These are phyloP conservation scores for Andricus quercusramuli DNA, from an alignment of 2,888 invertebrate species.

Conservation along the genomic window DNA sequence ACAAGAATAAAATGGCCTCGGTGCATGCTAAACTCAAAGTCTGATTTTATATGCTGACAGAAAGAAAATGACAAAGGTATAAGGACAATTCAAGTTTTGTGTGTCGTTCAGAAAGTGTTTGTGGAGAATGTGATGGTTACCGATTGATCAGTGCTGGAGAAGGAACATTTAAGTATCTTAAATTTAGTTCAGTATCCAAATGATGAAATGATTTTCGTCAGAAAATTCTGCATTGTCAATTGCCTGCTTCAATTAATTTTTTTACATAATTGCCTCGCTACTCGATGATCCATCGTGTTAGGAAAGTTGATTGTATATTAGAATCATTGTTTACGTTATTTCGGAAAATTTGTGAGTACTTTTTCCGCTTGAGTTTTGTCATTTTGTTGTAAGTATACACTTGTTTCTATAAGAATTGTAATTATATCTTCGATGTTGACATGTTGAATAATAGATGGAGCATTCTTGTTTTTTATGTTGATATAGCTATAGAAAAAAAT, in stretches of 20 bases:
- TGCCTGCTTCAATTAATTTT: background rate
- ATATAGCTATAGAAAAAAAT: background rate
- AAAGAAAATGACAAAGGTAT: constrained; percentile 24
- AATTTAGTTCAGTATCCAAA: constrained; percentile 15
- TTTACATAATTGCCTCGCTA: background rate
- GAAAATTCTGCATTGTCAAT: constrained; percentile 19
- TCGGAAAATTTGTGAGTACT: background rate
- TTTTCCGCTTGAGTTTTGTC: constrained; percentile 9
- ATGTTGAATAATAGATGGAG: constrained; percentile 37
- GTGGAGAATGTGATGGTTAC: constrained; percentile 13
- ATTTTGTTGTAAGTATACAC: constrained; percentile 16
- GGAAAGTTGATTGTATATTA: constrained; percentile 19
- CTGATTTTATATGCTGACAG: constrained; percentile 65
- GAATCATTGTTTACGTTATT: background rate
- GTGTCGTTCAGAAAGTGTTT: background rate
- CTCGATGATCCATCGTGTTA: background rate
- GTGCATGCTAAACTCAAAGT: constrained; percentile 55
- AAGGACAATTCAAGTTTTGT: constrained; percentile 3
- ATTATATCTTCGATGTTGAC: constrained; percentile 4
- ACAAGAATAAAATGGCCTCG: constrained; percentile 46
- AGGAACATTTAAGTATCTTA: background rate
- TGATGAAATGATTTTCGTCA: background rate
- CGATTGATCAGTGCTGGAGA: background rate
- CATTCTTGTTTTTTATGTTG: background rate
- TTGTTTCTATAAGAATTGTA: constrained; percentile 28